Base-by-base conservation (phyloP, 2,113 vertebrate genomes). In the Crotalus helleri region DNA sequence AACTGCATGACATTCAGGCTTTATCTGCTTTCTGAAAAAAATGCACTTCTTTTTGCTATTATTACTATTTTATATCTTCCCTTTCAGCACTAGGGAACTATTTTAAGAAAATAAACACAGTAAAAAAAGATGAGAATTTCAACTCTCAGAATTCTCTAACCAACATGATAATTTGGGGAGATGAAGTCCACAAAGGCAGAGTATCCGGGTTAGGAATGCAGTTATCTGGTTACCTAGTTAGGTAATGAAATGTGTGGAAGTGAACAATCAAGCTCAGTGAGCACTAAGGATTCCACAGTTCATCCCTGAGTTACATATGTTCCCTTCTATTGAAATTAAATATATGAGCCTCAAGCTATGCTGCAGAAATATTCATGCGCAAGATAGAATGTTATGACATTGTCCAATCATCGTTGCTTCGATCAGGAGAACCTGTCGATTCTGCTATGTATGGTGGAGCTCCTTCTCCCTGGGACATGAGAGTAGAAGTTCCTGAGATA, bases 401-500 rank as follows among this genome's bases (percentile, higher is more conserved):
- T n/a, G 9, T 53, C 55, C 64, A 69, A 23, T 64, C 3, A 91
- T 29, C 39, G 87, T n/a, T 91, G 93, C 93, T 88, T 95, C 87
- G 89, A 33, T 88, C 91, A 98, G 98, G 97, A 58, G 97, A 98
- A 93, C 44, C 94, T 21, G 92, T 98, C 15, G 97, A 97, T 93
- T 96, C 96, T 24, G 94, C 46, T 39, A 1, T 93, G 15, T 46
- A 81, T 89, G 97, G 97, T 8, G 57, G 90, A 24, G 93, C 97
- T 92, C 97, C 97, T 91, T 97, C 96, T 12, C 98, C 98, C 1
- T 98, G 98, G 98, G 95, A 97, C 53, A 64, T 98, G 94, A 94
- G 94, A 53, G 96, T 97, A 29, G 90, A 96, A 87, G 0, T 87
- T 5, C 97, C 98, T 3, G 91, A 9, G 29, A 97, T 97, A 90